Evolutionary conservation across 2,113 vertebrate genomes (phyloP).

Genomic region (Toxotes chatareus): DNA sequence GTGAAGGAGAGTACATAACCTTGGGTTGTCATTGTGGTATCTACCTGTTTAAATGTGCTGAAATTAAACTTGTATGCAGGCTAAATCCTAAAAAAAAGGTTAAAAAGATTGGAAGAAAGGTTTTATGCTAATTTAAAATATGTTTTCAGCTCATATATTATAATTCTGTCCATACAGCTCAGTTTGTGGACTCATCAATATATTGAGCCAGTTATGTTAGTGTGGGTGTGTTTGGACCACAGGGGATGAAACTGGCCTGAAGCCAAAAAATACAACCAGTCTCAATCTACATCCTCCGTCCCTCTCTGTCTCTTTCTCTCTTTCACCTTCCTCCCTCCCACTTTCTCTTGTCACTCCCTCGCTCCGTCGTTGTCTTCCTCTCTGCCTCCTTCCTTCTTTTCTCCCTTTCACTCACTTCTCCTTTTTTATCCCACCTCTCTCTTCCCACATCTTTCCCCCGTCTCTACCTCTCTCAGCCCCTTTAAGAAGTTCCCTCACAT

Average conservation of each 20-base stretch:
- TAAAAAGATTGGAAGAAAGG: background rate
- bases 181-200: conserved; percentile 30
- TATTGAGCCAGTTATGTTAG: conserved; percentile 20
- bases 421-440: background rate
- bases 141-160: conserved; percentile 29
- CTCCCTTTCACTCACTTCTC: background rate
- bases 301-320: background rate
- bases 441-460: background rate
- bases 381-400: background rate
- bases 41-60: background rate
- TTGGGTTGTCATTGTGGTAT: conserved; percentile 10
- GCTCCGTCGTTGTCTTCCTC: background rate
- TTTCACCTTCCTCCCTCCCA: background rate
- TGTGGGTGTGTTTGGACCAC: conserved; percentile 28
- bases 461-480: conserved; percentile 83
- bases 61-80: background rate
- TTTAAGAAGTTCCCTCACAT: conserved; percentile 98
- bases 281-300: conserved; percentile 4
- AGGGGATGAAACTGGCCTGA: background rate
- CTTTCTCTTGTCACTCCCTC: background rate
- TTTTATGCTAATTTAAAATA: conserved; percentile 22
- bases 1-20: conserved; percentile 11
- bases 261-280: conserved; percentile 37
- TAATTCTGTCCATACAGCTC: conserved; percentile 43
- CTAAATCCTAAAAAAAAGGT: background rate